Base-by-base conservation (phyloP, 2,113 vertebrate genomes). In the Phodopus roborovskii region DNA sequence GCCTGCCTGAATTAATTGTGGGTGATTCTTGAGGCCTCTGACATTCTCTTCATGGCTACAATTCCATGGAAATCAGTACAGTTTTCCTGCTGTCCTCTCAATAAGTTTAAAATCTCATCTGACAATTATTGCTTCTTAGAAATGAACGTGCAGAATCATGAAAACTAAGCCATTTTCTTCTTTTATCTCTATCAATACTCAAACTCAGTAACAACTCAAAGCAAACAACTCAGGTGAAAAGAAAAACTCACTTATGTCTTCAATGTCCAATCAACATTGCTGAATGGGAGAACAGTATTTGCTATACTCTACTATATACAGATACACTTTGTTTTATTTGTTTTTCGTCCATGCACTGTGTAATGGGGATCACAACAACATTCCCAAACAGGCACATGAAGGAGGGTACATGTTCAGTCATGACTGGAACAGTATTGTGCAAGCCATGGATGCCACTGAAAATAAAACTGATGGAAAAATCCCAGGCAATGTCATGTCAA, bases 241-340 rank as follows among this genome's bases (percentile, higher is more conserved):
- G 92, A 94, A 98, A 98, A 98, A 95, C 88, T 97, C 74, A 64
- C 95, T 94, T 70, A 95, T 85, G 91, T 98, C 98, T 97, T 98
- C 98, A 97, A 96, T 96, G 98, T 98, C 98, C 98, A 97, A 95
- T 97, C 97, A 97, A 95, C 96, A 53, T 60, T 87, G 97, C 82
- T 94, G 96, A 97, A 92, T 97, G 98, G 98, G 97, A 98, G 98
- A 97, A 89, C 92, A 75, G 88, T 93, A 91, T 95, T 85, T 66
- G 12, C 98, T 99, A 97, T 90, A 97, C 98, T 98, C 97, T 97
- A 98, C 98, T 99, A 99, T 98, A 98, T 99, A 99, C 98, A 99
- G 97, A 85, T 93, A 98, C 93, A 33, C 98, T 97, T 92, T 83
- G 91, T 95, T 96, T 94, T 94, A 68, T 94, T 97, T 79, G 87